Percentiles rank a stretch among this genome's conserved stretches.
Evolutionary conservation across 1,140 invertebrate genomes (phyloP).

Genomic region (Temnothorax longispinosus): DNA sequence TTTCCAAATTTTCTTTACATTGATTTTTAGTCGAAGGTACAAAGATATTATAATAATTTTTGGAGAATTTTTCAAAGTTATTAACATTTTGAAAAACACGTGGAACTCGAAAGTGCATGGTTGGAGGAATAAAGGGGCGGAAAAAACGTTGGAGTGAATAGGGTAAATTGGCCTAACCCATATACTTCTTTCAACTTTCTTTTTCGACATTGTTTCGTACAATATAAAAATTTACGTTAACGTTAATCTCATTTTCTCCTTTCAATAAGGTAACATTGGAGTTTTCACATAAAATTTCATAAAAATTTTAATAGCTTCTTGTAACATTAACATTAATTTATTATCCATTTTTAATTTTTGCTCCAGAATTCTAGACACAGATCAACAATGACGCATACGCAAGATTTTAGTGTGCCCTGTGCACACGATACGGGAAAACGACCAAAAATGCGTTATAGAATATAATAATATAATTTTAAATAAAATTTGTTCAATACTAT

Average conservation of each 20-base stretch:
- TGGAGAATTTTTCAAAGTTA: too few relatives aligned
- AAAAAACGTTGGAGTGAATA: too few relatives aligned
- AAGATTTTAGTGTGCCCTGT: background rate
- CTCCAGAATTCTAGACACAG: too few relatives aligned
- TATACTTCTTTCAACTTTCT: background rate
- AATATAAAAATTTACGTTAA: background rate
- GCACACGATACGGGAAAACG: background rate
- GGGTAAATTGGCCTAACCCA: background rate
- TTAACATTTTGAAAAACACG: too few relatives aligned
- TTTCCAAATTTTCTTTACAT: too few relatives aligned
- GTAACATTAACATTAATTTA: too few relatives aligned
- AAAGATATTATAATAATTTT: too few relatives aligned
- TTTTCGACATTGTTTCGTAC: background rate
- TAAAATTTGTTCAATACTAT: background rate
- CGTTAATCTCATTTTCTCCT: background rate
- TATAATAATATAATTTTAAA: background rate
- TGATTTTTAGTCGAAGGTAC: too few relatives aligned
- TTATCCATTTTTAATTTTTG: too few relatives aligned
- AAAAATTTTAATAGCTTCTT: background rate
- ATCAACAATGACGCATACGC: background rate
- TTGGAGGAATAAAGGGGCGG: too few relatives aligned
- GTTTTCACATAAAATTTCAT: slow-evolving; percentile 1
- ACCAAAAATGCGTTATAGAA: background rate
- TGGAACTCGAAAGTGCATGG: too few relatives aligned
- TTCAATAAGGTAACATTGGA: background rate